These are phyloP conservation scores for Tragelaphus buxtoni DNA, from an alignment of 2,113 vertebrate genomes.

Conservation along the genomic window DNA sequence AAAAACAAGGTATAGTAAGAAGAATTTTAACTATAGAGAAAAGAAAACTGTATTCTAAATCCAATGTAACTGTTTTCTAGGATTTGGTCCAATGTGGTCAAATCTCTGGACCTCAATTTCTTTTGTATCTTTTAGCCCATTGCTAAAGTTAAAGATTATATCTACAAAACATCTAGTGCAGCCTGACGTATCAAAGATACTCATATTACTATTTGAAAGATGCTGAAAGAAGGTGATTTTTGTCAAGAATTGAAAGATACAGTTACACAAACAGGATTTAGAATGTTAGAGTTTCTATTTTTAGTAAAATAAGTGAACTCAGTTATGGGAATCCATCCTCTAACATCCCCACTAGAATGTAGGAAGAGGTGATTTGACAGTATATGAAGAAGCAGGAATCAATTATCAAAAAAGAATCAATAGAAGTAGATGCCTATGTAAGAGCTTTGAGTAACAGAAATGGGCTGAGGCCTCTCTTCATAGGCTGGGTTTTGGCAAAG, in stretches of 20 bases:
- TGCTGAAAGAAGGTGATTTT: not conserved
- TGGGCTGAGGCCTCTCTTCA: not conserved
- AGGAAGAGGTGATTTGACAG: not conserved
- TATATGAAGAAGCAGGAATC: not conserved
- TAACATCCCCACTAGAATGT: not conserved
- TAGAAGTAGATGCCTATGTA: not conserved
- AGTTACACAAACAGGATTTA: not conserved
- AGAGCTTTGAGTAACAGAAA: not conserved
- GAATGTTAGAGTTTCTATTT: not conserved
- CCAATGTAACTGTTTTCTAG: not conserved
- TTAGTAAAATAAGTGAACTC: conserved; percentile 5
- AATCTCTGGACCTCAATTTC: not conserved
- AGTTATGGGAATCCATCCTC: not conserved
- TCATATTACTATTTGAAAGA: not conserved
- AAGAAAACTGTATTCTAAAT: not conserved
- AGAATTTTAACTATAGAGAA: not conserved
- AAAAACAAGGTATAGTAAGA: not conserved
- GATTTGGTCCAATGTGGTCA: not conserved
- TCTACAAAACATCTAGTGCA: not conserved
- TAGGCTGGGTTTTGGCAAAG: not conserved
- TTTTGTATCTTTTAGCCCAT: not conserved
- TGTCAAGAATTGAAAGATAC: not conserved
- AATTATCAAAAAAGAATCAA: not conserved
- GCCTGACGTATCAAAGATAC: not conserved
- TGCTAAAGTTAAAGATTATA: not conserved